A percentile compares a stretch with the other conserved stretches of the same genome.
phyloP scores from a whole-genome alignment of 53 echinoderm and acorn worm species.

The Actinopyga echinites region DNA sequence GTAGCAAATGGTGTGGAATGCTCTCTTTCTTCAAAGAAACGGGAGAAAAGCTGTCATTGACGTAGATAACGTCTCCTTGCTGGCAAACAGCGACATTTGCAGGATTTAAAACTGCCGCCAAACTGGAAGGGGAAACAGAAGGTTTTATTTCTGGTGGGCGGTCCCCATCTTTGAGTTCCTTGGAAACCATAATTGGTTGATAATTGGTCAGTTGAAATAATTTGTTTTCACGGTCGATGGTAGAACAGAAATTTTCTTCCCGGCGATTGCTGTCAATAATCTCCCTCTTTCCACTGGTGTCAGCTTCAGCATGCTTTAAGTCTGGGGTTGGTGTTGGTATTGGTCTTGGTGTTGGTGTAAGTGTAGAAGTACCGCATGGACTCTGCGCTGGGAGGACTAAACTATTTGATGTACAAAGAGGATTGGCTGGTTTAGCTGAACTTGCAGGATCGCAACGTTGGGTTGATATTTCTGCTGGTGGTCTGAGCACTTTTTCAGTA shows the following conservation, averaged over 20 bases:
- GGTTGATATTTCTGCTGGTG: background rate
- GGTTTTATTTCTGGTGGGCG: background rate
- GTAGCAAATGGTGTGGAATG: background rate
- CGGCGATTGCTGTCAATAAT: background rate
- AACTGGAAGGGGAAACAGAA: background rate
- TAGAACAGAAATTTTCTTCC: background rate
- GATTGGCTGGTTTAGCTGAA: background rate
- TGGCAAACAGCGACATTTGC: background rate
- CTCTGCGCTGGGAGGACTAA: background rate
- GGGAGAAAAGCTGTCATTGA: slow-evolving; percentile 6
- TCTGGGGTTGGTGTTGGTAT: background rate
- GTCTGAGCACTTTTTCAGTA: background rate
- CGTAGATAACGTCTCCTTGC: background rate
- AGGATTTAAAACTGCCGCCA: background rate
- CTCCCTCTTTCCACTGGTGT: background rate
- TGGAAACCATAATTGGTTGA: too few species aligned
- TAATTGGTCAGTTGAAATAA: background rate
- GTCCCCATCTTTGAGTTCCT: too few species aligned
- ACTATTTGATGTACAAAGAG: background rate
- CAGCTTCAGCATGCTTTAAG: background rate
- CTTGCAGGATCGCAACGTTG: background rate
- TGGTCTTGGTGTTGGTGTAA: background rate
- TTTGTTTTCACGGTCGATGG: background rate
- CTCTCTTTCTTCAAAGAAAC: background rate
- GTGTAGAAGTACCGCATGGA: background rate